These are phyloP conservation scores for Rhimphoctona megacephalus DNA, from an alignment of 2,888 invertebrate species.

Conservation along the genomic window DNA sequence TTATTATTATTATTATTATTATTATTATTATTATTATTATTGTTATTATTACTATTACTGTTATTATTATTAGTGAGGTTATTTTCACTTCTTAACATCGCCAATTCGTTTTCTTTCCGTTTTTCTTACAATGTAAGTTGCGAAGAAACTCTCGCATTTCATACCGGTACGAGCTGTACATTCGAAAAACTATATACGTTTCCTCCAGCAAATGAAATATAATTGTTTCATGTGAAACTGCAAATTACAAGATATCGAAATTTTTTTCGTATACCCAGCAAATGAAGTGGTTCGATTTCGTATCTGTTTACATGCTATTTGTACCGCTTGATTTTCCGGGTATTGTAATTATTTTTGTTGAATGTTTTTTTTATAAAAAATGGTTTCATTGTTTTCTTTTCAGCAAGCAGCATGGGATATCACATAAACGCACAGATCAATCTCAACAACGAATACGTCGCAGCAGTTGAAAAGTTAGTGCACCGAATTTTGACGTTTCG, in stretches of 20 bases:
- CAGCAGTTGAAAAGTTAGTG: conserved; percentile 83
- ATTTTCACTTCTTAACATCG: not conserved
- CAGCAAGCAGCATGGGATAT: conserved; percentile 85
- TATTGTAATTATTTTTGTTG: not conserved
- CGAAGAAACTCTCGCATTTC: not conserved
- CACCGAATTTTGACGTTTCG: conserved; percentile 5
- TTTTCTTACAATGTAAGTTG: too few relatives aligned
- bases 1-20: too few relatives aligned
- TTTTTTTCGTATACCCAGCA: too few relatives aligned
- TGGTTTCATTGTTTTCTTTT: conserved; percentile 52
- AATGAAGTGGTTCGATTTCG: too few relatives aligned
- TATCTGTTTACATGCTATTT: too few relatives aligned
- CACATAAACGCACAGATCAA: conserved; percentile 83
- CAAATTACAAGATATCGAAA: too few relatives aligned
- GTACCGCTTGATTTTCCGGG: too few relatives aligned
- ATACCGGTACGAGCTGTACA: not conserved
- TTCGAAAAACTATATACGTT: too few relatives aligned
- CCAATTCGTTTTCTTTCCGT: not conserved
- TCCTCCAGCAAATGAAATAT: too few relatives aligned
- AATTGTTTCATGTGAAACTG: too few relatives aligned
- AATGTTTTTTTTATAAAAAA: not conserved
- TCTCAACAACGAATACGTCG: conserved; percentile 82
- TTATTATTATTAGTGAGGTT: not conserved
- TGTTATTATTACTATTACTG: too few relatives aligned
- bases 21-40: too few relatives aligned